A percentile compares a stretch with the other conserved stretches of the same genome.
phyloP scores from a whole-genome alignment of 2,888 invertebrate species.

The Acholoe squamosa region DNA sequence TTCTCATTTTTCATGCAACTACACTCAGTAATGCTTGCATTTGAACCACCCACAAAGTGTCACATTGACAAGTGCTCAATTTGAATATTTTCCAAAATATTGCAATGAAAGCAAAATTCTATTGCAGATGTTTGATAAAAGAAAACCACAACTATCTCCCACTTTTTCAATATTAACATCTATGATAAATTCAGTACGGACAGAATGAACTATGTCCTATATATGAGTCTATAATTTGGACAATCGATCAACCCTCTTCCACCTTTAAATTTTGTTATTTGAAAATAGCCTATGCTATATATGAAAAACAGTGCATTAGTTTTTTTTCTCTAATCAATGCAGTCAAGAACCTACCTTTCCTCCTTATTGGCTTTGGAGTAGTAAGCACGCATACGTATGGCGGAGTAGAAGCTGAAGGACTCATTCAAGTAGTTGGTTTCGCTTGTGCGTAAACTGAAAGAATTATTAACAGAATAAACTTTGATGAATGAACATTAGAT shows the following conservation, averaged over 20 bases:
- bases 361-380: conserved; percentile 96
- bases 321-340: background rate
- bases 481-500: too few species aligned
- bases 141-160: too few species aligned
- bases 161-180: too few species aligned
- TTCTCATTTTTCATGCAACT: too few species aligned
- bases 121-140: too few species aligned
- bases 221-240: too few species aligned
- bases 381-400: conserved; percentile 95
- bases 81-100: background rate
- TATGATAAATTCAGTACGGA: too few species aligned
- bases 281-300: too few species aligned
- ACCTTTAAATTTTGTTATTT: too few species aligned
- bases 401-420: conserved; percentile 97
- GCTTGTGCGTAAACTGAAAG: conserved; percentile 93
- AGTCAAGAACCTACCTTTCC: conserved; percentile 87
- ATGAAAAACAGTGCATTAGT: background rate
- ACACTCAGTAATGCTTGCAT: background rate
- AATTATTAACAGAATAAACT: background rate
- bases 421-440: conserved; percentile 98
- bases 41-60: background rate
- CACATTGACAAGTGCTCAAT: background rate
- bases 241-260: too few species aligned
- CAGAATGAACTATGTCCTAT: too few species aligned
- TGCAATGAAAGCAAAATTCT: background rate